A percentile compares a stretch with the other conserved stretches of the same genome.
These are phyloP conservation scores for Hydrotaea diabolus DNA, from an alignment of 2,888 invertebrate species.

Conservation along the genomic window DNA sequence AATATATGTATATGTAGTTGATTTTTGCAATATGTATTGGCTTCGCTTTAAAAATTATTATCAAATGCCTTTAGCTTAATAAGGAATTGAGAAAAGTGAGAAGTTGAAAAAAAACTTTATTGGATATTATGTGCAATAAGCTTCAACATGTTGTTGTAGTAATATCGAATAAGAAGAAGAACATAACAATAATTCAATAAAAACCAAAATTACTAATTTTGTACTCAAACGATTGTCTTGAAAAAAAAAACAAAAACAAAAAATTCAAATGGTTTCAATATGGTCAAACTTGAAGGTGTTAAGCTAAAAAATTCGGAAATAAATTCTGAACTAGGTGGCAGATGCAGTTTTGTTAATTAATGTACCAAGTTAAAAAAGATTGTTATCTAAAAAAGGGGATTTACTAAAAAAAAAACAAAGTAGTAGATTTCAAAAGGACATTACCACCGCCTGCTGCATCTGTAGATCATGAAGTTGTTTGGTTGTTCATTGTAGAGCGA, in stretches of 20 bases:
- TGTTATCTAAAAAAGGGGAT: slow-evolving; percentile 11
- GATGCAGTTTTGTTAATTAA: slow-evolving; percentile 55
- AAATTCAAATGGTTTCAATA: background rate
- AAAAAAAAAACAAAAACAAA: too few relatives aligned
- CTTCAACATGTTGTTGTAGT: slow-evolving; percentile 21
- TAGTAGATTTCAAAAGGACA: slow-evolving; percentile 70
- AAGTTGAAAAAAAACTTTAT: background rate
- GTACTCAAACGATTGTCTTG: too few relatives aligned
- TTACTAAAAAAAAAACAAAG: slow-evolving; percentile 15
- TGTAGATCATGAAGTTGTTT: slow-evolving; percentile 73
- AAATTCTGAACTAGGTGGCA: slow-evolving; percentile 45
- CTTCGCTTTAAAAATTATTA: background rate
- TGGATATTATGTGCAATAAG: slow-evolving; percentile 52
- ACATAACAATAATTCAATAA: background rate
- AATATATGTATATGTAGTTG: too few relatives aligned
- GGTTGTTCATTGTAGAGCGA: slow-evolving; percentile 56
- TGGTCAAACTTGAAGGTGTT: background rate
- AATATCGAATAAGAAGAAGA: slow-evolving; percentile 4
- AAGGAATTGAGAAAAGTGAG: slow-evolving; percentile 8
- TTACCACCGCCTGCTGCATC: slow-evolving; percentile 78
- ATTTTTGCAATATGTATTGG: background rate
- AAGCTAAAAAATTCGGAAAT: slow-evolving; percentile 6
- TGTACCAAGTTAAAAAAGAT: slow-evolving; percentile 13
- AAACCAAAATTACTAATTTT: slow-evolving; percentile 11
- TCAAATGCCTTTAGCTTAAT: background rate